Percentiles rank a stretch among this genome's conserved stretches.
These are phyloP conservation scores for Actinernus sp. DNA, from an alignment of 92 coral and sea anemone genomes.

Conservation along the genomic window DNA sequence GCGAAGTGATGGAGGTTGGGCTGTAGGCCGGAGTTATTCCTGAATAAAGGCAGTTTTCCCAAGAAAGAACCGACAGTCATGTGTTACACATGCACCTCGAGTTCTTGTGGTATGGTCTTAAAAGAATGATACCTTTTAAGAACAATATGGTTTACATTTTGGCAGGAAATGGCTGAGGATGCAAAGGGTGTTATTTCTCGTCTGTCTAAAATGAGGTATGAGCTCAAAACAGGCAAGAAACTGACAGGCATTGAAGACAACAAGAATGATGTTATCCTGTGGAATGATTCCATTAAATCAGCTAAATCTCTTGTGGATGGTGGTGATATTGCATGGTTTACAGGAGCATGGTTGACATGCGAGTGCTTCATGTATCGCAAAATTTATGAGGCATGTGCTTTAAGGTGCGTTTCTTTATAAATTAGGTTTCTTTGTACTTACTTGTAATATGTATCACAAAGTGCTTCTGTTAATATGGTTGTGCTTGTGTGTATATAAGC, in stretches of 20 bases:
- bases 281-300: conserved; percentile 76
- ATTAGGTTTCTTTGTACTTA: no score
- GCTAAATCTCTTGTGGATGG: conserved; percentile 73
- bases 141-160: not conserved
- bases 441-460: no score
- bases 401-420: no score
- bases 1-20: no score
- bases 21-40: no score
- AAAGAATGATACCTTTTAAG: not conserved
- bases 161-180: conserved; percentile 83
- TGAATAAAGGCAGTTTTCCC: no score
- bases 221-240: conserved; percentile 85
- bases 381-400: conserved; percentile 84
- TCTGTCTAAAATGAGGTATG: conserved; percentile 87
- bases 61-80: no score
- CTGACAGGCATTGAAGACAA: conserved; percentile 67
- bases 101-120: no score
- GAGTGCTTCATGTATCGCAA: conserved; percentile 96
- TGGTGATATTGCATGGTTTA: conserved; percentile 65
- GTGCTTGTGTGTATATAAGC: no score
- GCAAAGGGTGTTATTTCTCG: conserved; percentile 75
- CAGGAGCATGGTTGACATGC: conserved; percentile 89
- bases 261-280: conserved; percentile 58
- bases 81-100: no score
- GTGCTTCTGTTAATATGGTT: no score